A percentile compares a stretch with the other conserved stretches of the same genome.
Evolutionary conservation across 1,140 invertebrate species (phyloP).

Genomic region (Bombus terrestris): DNA sequence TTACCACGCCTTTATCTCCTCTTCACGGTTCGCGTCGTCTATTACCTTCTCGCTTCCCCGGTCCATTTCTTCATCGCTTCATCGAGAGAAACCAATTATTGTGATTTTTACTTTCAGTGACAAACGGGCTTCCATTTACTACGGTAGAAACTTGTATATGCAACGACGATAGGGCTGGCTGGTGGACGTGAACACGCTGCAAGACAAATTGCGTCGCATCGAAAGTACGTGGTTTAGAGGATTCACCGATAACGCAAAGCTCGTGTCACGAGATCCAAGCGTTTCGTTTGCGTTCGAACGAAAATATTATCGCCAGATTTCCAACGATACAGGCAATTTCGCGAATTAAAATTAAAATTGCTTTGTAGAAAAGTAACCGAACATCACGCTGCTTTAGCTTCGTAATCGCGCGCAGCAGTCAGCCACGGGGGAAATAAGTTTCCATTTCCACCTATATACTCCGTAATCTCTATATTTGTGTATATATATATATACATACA

Average conservation of each 20-base stretch:
- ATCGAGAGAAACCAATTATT: slow-evolving; percentile 28
- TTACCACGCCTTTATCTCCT: not conserved
- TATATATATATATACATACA: slow-evolving; percentile 1
- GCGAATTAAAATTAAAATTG: not conserved
- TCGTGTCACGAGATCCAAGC: not conserved
- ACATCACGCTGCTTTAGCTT: not conserved
- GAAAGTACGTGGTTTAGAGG: no score
- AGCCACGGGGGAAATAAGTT: slow-evolving; percentile 15
- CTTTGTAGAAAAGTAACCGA: not conserved
- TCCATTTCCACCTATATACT: slow-evolving; percentile 35
- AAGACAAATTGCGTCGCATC: not conserved
- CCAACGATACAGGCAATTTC: no score
- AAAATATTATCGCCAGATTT: no score
- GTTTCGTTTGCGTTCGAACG: no score
- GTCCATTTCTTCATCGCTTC: not conserved
- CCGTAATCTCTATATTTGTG: slow-evolving; percentile 41
- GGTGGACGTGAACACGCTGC: slow-evolving; percentile 54
- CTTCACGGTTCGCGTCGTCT: no score
- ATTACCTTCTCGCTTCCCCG: no score
- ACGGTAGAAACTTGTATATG: slow-evolving; percentile 49
- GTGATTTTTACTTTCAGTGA: slow-evolving; percentile 70
- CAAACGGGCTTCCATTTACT: slow-evolving; percentile 68
- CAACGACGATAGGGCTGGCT: slow-evolving; percentile 14
- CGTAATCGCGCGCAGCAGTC: slow-evolving; percentile 17
- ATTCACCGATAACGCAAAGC: not conserved